Percentiles rank a stretch among this genome's conserved stretches.
Evolutionary conservation across 2,888 invertebrate genomes (phyloP).

Genomic region (Hydropsyche betteni): DNA sequence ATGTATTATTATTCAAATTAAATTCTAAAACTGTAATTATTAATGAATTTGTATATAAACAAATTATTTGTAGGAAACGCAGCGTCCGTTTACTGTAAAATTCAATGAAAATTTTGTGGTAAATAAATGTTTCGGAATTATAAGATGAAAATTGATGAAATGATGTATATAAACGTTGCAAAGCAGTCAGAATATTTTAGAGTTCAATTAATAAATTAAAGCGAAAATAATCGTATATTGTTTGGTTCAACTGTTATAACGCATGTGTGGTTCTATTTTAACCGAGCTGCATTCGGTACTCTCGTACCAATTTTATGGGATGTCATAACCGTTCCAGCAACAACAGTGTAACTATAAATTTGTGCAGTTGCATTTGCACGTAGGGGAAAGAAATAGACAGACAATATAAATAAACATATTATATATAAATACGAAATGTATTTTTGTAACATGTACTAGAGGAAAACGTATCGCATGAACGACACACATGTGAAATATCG

Average conservation of each 20-base stretch:
- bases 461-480: conserved; percentile 12
- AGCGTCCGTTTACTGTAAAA: no score
- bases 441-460: neutral
- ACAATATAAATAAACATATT: neutral
- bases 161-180: no score
- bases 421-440: conserved; percentile 7
- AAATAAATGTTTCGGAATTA: no score
- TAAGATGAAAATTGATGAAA: no score
- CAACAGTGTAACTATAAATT: conserved; percentile 43
- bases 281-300: conserved; percentile 31
- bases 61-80: no score
- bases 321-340: conserved; percentile 47
- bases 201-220: no score
- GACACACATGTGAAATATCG: conserved; percentile 27
- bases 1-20: no score
- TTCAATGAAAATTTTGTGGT: no score
- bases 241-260: neutral
- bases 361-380: conserved; percentile 40
- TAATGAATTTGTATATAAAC: no score
- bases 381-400: neutral
- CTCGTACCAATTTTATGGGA: conserved; percentile 44
- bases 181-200: no score
- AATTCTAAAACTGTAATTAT: no score
- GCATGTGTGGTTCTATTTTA: neutral
- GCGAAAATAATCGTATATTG: neutral